Conservation (phyloP, 1,140 invertebrate genomes). For the Antheraea pernyi region DNA sequence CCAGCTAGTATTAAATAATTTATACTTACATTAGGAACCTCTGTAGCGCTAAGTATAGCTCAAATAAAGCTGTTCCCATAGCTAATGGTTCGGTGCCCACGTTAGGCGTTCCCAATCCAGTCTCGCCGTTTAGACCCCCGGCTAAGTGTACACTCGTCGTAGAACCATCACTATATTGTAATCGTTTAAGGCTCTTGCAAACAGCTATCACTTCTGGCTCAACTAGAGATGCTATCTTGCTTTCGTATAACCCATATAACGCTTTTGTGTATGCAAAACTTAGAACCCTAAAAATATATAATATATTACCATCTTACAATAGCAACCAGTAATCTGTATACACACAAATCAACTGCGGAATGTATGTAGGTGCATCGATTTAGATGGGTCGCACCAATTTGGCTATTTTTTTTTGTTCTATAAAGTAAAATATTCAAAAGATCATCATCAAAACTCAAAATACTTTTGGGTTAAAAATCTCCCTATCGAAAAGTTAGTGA, state of each 20-base stretch:
- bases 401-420: too few species aligned
- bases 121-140: conserved; percentile 77
- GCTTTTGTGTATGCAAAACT: conserved; percentile 85
- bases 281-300: conserved; percentile 80
- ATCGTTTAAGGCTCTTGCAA: conserved; percentile 86
- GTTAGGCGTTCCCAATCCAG: conserved; percentile 60
- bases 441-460: too few species aligned
- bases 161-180: conserved; percentile 65
- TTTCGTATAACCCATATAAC: conserved; percentile 88
- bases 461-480: too few species aligned
- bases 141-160: conserved; percentile 63
- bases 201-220: conserved; percentile 86
- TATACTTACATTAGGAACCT: conserved; percentile 83
- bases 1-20: conserved; percentile 4
- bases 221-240: conserved; percentile 85
- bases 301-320: background rate
- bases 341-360: too few species aligned
- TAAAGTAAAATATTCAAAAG: too few species aligned
- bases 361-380: too few species aligned
- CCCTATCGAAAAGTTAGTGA: too few species aligned
- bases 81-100: conserved; percentile 82
- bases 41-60: conserved; percentile 93
- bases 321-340: too few species aligned
- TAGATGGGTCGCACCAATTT: too few species aligned
- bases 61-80: conserved; percentile 93